Base-by-base conservation (phyloP, 1,140 invertebrate species). In the Venturia canescens region DNA sequence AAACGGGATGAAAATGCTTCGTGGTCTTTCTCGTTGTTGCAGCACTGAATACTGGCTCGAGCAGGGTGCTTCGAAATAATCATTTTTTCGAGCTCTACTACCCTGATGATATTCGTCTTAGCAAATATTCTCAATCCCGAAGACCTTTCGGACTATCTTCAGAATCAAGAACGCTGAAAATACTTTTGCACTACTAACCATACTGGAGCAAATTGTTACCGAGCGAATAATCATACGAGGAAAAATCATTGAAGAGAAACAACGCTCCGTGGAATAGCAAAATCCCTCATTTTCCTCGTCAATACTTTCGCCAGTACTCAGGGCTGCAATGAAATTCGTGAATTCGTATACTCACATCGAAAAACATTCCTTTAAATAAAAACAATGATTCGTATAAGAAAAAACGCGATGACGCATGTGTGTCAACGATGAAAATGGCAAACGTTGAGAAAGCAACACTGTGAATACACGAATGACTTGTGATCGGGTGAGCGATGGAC, bases 361-460 rank as follows among this genome's bases (percentile, higher is more conserved):
- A 63, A 31, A 48, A 50, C 31, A 80, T 60, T 77, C 18, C 60
- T 66, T 60, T 38, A 66, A 67, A 66, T 50, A 71, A 67, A 6
- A 71, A 80, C 29, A 66, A 38, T 67, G 60, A 76, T 67, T 23
- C 11, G 34, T 38, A 21, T 69, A 18, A 76, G 70, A 29, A 38
- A 72, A 81, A 75, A 50, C 21, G 38, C 38, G 27, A 78, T 78
- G 29, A 78, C 23, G 60, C 6, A 4, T 27, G 60, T 23, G n/a
- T 23, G 27, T 66, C 60, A 26, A 66, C 9, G 23, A 66, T 7
- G 15, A 66, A 66, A 66, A 66, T 26, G 13, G 23, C 23, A 26
- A 23, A 26, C 21, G 3, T 26, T 27, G 60, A 66, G 13, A 66
- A 66, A 23, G 21, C 13, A 66, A 15, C 60, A 66, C 60, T 21